phyloP scores from a whole-genome alignment of 2,888 invertebrate genomes.

The Sylvicola fuscatus region DNA sequence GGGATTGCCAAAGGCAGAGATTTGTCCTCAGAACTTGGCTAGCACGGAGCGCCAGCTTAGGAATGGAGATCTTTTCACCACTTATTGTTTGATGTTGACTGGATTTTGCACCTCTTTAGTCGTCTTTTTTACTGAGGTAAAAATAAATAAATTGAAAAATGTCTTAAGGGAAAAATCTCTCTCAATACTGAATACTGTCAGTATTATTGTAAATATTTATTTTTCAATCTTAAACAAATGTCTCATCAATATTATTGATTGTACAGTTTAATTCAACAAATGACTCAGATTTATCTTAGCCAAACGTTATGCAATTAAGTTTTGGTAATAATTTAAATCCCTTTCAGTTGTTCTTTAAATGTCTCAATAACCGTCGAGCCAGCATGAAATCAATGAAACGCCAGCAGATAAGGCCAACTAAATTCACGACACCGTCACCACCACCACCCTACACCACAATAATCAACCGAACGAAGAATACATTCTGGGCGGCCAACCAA shows the following conservation, averaged over 20 bases:
- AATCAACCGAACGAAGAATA: conserved; percentile 22
- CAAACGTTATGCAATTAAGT: background rate
- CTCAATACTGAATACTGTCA: too few species aligned
- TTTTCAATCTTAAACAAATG: too few species aligned
- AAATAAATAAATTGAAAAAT: conserved; percentile 12
- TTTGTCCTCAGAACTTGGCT: conserved; percentile 63
- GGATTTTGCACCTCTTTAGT: conserved; percentile 44
- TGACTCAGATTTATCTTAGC: background rate
- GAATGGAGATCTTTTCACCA: conserved; percentile 57
- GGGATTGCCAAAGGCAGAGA: conserved; percentile 49
- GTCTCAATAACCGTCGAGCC: conserved; percentile 1
- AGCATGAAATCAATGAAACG: background rate
- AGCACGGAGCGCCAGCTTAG: conserved; percentile 57
- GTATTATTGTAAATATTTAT: too few species aligned
- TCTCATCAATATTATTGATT: too few species aligned
- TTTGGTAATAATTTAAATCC: background rate
- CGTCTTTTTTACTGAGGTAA: conserved; percentile 44
- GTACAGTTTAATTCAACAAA: too few species aligned
- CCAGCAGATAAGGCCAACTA: background rate
- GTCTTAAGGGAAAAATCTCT: too few species aligned
- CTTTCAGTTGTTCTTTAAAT: conserved; percentile 4
- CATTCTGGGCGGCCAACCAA: conserved; percentile 13
- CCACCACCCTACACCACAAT: conserved; percentile 47
- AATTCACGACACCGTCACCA: conserved; percentile 12
- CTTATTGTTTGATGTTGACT: conserved; percentile 50